Evolutionary conservation across 2,888 invertebrate genomes (phyloP), one percentile per base, ranked within the genome.

Genomic region (Abrostola tripartita): DNA sequence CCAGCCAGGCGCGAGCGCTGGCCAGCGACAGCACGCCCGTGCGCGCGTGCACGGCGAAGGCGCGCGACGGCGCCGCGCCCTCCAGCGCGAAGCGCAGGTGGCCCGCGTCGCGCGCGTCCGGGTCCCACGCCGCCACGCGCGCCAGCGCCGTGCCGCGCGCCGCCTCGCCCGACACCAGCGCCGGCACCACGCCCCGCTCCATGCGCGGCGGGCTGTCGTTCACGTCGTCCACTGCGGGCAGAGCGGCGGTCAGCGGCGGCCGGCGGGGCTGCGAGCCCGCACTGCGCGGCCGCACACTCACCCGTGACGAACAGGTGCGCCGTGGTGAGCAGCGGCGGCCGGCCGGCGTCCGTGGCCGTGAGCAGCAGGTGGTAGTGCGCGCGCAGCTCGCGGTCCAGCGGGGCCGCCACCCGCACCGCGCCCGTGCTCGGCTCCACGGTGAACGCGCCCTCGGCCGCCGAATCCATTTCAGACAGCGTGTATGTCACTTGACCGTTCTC

Each of bases 181-280:
- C 97, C 59, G 96, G 95, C 89, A 98, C 97, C 37, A 97, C 96
- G 14, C 96, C 95, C 83, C 98, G 97, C 87, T 98, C 97, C 92
- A 98, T 97, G 84, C 96, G 96, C 36, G 99, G 99, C 54, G 98
- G 96, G 88, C 97, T 98, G 93, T 99, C 99, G 92, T 99, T 99
- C 93, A 98, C 96, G 92, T 99, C 98, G 73, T 97, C 94, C 68
- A 99, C 98, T 96, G 89, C 7, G 86, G 84, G 37, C 12, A 36
- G 8, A 40, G 37, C 9, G 8, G 41, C n/a, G 41, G n/a, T 36
- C n/a, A 36, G 36, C 7, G 49, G 4, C 24, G 41, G 53, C 36
- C 5, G 9, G 0, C 5, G 5, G 8, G 9, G 10, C 35, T 6
- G 53, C 12, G 11, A n/a, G 9, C 42, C n/a, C 8, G 2, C 1